Evolutionary conservation across 2,113 vertebrate genomes (phyloP).

Genomic region (Pogona vitticeps): DNA sequence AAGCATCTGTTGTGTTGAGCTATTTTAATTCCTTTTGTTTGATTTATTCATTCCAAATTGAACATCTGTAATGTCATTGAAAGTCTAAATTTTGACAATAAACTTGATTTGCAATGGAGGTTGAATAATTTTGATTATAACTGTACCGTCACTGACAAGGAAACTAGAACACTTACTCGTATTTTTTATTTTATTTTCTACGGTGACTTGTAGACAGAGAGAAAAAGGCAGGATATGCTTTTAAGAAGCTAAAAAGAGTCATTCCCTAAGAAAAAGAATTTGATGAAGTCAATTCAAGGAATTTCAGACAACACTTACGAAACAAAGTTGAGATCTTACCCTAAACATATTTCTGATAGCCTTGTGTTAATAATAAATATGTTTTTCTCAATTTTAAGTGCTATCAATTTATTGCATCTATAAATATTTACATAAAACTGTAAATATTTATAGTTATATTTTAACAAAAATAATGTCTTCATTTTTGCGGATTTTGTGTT

Average conservation of each 20-base stretch:
- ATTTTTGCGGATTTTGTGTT: background rate
- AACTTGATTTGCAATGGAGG: too few relatives aligned
- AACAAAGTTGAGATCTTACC: background rate
- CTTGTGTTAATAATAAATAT: background rate
- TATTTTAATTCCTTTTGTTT: too few relatives aligned
- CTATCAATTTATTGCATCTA: background rate
- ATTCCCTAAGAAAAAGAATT: background rate
- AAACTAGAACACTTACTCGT: background rate
- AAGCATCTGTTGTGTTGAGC: too few relatives aligned
- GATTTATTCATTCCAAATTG: too few relatives aligned
- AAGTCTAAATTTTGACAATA: too few relatives aligned
- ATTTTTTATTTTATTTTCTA: background rate
- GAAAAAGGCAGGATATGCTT: background rate
- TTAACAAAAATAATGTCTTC: background rate
- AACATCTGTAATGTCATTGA: too few relatives aligned
- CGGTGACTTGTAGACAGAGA: background rate
- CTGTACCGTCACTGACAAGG: background rate
- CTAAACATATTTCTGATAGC: background rate
- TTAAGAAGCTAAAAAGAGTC: background rate
- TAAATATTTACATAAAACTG: background rate
- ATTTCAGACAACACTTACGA: background rate
- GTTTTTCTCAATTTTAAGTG: background rate
- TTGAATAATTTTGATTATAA: too few relatives aligned
- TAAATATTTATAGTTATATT: background rate
- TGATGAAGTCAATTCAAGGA: background rate